phyloP scores from a whole-genome alignment of 1,140 invertebrate species.

The Diprion similis region DNA sequence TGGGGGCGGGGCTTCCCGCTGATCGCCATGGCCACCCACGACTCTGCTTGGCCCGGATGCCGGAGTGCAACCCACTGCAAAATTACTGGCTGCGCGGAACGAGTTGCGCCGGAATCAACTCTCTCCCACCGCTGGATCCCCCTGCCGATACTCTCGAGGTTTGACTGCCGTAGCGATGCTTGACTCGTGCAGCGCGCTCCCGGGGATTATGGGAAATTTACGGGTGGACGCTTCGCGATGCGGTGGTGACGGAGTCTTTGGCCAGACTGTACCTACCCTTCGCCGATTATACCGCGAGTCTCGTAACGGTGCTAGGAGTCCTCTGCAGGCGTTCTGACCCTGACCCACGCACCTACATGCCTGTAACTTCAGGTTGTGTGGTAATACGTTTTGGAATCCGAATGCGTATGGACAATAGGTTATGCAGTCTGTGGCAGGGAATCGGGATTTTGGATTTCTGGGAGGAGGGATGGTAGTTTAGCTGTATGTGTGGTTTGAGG shows the following conservation, averaged over 20 bases:
- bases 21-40: constrained; percentile 3
- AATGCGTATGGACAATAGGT: too few relatives aligned
- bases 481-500: too few relatives aligned
- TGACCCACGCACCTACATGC: constrained; percentile 6
- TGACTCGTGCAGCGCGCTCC: neutral
- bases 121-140: neutral
- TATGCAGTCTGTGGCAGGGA: too few relatives aligned
- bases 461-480: too few relatives aligned
- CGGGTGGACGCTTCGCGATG: neutral
- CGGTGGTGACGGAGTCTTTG: neutral
- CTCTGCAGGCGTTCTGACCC: neutral
- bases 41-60: neutral
- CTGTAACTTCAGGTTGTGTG: neutral
- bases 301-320: neutral
- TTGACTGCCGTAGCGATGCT: neutral
- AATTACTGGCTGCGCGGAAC: neutral
- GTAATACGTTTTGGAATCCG: neutral
- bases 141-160: neutral
- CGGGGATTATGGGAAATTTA: neutral
- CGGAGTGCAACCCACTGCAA: neutral
- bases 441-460: too few relatives aligned
- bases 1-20: neutral
- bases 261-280: neutral
- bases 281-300: neutral
- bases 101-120: neutral